These are phyloP conservation scores for Lucilia sericata DNA, from an alignment of 1,140 invertebrate genomes.

Conservation along the genomic window DNA sequence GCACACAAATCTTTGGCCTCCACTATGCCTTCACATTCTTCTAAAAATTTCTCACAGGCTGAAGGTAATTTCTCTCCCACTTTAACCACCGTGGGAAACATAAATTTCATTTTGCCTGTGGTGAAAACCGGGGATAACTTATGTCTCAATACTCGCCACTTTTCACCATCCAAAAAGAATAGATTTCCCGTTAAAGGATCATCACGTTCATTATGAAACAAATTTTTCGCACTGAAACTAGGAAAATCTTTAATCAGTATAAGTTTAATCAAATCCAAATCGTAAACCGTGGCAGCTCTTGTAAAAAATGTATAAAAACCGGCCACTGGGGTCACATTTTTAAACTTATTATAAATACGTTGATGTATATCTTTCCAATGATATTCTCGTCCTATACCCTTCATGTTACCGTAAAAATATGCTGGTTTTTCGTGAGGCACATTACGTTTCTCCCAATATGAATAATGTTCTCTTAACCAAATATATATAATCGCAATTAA, in stretches of 20 bases:
- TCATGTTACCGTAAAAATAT: slow-evolving; percentile 56
- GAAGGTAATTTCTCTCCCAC: slow-evolving; percentile 59
- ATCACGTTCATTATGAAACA: slow-evolving; percentile 67
- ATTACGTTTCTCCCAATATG: slow-evolving; percentile 69
- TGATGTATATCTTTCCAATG: slow-evolving; percentile 59
- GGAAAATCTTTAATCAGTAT: slow-evolving; percentile 73
- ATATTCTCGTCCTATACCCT: slow-evolving; percentile 50
- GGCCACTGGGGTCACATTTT: slow-evolving; percentile 48
- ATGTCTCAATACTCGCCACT: slow-evolving; percentile 73
- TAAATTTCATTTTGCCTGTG: slow-evolving; percentile 73
- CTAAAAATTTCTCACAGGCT: slow-evolving; percentile 41
- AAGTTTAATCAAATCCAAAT: slow-evolving; percentile 67
- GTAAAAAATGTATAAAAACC: slow-evolving; percentile 56
- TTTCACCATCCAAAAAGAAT: slow-evolving; percentile 69
- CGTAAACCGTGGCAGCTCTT: slow-evolving; percentile 57
- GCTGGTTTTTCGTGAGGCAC: slow-evolving; percentile 56
- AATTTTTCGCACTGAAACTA: slow-evolving; percentile 70
- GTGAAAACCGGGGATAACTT: slow-evolving; percentile 76
- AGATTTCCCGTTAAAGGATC: slow-evolving; percentile 70
- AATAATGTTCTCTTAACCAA: slow-evolving; percentile 51
- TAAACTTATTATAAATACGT: slow-evolving; percentile 54
- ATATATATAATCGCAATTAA: slow-evolving; percentile 43
- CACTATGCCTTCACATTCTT: slow-evolving; percentile 48
- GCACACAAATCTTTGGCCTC: slow-evolving; percentile 68
- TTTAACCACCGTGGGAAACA: slow-evolving; percentile 70